Evolutionary conservation across 2,113 vertebrate genomes (phyloP), one percentile per base, ranked within the genome.

Genomic region (Anhinga rufa): DNA sequence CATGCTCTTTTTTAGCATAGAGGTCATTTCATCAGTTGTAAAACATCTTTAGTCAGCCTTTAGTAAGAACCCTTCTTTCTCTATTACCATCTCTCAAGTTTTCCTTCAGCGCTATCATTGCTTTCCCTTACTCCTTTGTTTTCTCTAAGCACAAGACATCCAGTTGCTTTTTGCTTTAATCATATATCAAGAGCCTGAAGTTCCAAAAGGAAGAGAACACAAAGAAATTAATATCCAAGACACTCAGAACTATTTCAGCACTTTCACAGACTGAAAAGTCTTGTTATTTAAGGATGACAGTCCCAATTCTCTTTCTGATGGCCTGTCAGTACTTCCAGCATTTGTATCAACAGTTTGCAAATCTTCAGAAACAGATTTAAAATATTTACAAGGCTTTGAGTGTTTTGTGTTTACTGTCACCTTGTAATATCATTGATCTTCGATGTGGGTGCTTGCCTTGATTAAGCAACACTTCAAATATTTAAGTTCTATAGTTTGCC

Each of bases 371-470:
- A 72, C 9, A 49, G n/a, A 38, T 84, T 91, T 96, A 88, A 96
- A 95, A 93, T 96, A 96, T 93, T 92, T 94, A 86, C 57, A 77
- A 60, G 58, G 19, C 46, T 88, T 91, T 65, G 61, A 94, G 77
- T 75, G 32, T 86, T 95, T 91, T 92, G 75, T 55, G 76, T 85
- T 92, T 78, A 15, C 64, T 84, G 68, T 74, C 91, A 92, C 61
- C 64, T 91, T 92, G 65, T 76, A 86, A 61, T 14, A 29, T 51
- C 83, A 92, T 51, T 92, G 60, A 90, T 90, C 68, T 54, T 57
- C 55, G 44, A 69, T 92, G 38, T 58, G 76, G 12, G 21, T 91
- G 49, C 76, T 95, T 93, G 48, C 54, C 60, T 92, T 71, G 62
- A 75, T 88, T 95, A 78, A 90, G 25, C 22, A 83, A 70, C 40